phyloP scores from a whole-genome alignment of 1,140 invertebrate species.

The Lepidurus arcticus region DNA sequence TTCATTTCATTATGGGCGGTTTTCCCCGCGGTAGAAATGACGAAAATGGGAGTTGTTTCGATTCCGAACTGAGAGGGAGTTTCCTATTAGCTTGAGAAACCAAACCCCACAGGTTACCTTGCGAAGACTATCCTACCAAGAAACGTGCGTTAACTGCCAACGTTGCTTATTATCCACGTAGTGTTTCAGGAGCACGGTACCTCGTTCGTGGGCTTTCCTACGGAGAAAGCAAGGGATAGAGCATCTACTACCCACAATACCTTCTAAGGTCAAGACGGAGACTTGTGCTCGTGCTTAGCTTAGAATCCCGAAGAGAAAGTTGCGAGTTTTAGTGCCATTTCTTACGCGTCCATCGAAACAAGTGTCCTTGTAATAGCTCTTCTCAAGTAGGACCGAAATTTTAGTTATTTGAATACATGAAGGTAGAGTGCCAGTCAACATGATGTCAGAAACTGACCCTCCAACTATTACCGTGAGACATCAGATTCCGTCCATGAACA shows the following conservation, averaged over 20 bases:
- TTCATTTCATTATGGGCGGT: too few species aligned
- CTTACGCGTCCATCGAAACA: not conserved
- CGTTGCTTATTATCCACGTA: not conserved
- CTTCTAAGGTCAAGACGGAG: constrained; percentile 3
- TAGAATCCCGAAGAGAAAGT: not conserved
- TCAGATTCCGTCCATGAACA: not conserved
- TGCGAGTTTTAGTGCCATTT: not conserved
- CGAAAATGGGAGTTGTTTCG: not conserved
- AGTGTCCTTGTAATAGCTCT: not conserved
- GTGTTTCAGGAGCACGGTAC: not conserved
- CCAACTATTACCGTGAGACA: not conserved
- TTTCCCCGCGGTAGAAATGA: too few species aligned
- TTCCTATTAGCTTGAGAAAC: not conserved
- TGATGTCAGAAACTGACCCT: not conserved
- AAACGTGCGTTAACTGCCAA: not conserved
- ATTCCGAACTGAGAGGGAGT: not conserved
- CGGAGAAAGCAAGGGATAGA: not conserved
- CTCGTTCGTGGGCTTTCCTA: not conserved
- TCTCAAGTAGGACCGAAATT: not conserved
- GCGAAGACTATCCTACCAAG: not conserved
- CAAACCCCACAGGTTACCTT: not conserved
- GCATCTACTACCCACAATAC: not conserved
- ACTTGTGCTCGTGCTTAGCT: not conserved
- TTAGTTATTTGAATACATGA: not conserved
- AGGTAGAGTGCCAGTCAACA: not conserved